Conservation (phyloP, 2,888 invertebrate species). For the Dexiosoma caninum region DNA sequence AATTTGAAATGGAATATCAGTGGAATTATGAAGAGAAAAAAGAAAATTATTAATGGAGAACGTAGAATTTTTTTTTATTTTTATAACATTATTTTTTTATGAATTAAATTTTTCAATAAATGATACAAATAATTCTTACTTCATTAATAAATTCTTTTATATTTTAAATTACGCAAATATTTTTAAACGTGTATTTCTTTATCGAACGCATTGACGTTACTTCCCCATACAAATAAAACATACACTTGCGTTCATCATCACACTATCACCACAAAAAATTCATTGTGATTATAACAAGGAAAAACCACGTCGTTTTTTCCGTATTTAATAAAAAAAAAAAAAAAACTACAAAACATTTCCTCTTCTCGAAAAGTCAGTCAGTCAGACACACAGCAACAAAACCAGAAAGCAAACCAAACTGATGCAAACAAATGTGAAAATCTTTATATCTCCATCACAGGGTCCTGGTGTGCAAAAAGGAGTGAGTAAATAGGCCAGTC, state of each 20-base stretch:
- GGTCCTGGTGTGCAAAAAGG: not conserved
- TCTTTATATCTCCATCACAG: slow-evolving; percentile 14
- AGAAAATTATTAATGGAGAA: no score
- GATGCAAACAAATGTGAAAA: slow-evolving; percentile 17
- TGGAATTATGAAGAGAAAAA: no score
- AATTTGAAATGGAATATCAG: no score
- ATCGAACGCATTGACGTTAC: slow-evolving; percentile 25
- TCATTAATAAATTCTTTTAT: no score
- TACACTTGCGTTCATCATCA: not conserved
- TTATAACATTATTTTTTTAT: no score
- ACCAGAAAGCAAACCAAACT: slow-evolving; percentile 12
- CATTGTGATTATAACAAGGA: not conserved
- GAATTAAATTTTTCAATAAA: no score
- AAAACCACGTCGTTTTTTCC: no score
- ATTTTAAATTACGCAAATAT: not conserved
- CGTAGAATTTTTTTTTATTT: no score
- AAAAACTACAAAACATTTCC: not conserved
- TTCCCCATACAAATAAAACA: not conserved
- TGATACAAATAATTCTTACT: no score
- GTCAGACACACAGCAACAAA: slow-evolving; percentile 2
- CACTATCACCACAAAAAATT: not conserved
- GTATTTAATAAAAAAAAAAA: no score
- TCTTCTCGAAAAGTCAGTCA: not conserved
- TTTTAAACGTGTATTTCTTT: not conserved
- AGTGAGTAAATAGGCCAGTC: not conserved